phyloP scores from a whole-genome alignment of 2,113 vertebrate genomes.

The Athene noctua region DNA sequence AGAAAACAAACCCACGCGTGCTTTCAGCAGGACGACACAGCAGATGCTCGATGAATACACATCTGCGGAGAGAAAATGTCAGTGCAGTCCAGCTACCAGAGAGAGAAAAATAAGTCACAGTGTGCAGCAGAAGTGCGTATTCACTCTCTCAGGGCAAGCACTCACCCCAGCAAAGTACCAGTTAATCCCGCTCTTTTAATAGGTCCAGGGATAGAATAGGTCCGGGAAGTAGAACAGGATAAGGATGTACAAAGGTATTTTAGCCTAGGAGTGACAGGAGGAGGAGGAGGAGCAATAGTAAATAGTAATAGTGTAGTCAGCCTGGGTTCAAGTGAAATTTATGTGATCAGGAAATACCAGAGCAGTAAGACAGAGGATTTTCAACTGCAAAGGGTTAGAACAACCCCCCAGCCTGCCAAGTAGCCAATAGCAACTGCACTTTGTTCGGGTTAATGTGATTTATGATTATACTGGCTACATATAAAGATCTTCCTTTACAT shows the following conservation, averaged over 20 bases:
- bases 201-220: too few relatives aligned
- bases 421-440: background rate
- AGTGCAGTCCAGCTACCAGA: too few relatives aligned
- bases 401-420: background rate
- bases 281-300: background rate
- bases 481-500: background rate
- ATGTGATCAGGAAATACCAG: background rate
- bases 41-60: too few relatives aligned
- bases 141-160: too few relatives aligned
- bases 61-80: too few relatives aligned
- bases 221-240: background rate
- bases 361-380: background rate
- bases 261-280: background rate
- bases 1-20: too few relatives aligned
- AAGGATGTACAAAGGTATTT: background rate
- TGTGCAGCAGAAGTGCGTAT: too few relatives aligned
- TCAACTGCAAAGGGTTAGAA: background rate
- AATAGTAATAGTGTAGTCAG: background rate
- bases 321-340: background rate
- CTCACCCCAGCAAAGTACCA: too few relatives aligned
- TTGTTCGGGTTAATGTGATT: background rate
- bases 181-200: too few relatives aligned
- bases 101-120: too few relatives aligned
- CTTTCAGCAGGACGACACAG: too few relatives aligned
- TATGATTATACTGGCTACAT: background rate